Evolutionary conservation across 2,113 vertebrate species (phyloP), one percentile per base, ranked within the genome.

Genomic region (Scomber colias): DNA sequence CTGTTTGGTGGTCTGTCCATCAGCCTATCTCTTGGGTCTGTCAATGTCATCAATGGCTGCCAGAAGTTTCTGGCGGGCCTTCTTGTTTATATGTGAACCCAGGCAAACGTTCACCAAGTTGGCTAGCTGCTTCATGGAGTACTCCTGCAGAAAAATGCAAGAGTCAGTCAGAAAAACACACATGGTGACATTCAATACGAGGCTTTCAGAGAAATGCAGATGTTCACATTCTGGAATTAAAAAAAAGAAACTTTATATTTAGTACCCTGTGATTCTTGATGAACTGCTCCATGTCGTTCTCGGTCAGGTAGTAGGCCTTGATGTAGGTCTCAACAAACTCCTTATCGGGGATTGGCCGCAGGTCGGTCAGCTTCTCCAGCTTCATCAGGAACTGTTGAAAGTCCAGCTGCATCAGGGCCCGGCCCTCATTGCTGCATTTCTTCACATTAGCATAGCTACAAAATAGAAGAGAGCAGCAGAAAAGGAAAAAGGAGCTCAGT

Each of bases 371-470:
- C 85, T 99, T 99, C 92, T 99, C 98, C 80, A 99, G 95, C 91
- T 99, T 99, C 96, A 97, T 99, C 84, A 99, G 94, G 94, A 99
- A 99, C 90, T 99, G 98, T 54, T 99, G 98, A 87, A 99, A 99
- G 88, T 99, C 98, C 92, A 99, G 94, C 84, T 99, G 98, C 98
- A 99, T 99, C 91, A 99, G 94, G 75, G 98, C 98, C 40, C 98
- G 96, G 49, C 98, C 98, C 90, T 99, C 98, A 60, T 99, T 99
- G 92, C 98, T 99, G 90, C 98, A 99, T 77, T 99, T 99, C 93
- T 99, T 99, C 71, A 99, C 98, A 5, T 98, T 99, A 15, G 97
- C 97, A 10, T 99, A 99, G 75, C 98, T 99, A 12, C 76, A 51
- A 75, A 0, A 4, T 30, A 48, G 31, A 87, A 75, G 19, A 78